Evolutionary conservation across 2,113 vertebrate genomes (phyloP), one percentile per base, ranked within the genome.

Genomic region (Nymphicus hollandicus): DNA sequence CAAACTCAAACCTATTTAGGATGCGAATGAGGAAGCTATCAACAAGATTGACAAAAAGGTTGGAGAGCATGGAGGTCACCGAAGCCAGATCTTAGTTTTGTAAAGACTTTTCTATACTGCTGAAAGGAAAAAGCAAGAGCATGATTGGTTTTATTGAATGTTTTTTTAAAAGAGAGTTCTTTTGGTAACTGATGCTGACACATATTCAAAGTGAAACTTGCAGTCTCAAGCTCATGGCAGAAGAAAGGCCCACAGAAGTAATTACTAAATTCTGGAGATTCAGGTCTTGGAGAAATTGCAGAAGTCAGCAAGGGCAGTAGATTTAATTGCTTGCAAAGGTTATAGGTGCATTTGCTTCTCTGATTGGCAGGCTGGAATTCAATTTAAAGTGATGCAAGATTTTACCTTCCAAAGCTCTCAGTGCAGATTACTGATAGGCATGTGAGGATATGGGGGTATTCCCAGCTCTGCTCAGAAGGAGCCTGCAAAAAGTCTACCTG

Each of bases 161-260:
- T 61, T 35, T 82, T 44, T 39, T 61, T 6, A 28, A 88, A 37
- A 76, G 39, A 46, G 10, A 43, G 20, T 88, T 74, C 12, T 91
- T 85, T 70, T 29, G 31, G 23, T 81, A 81, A 81, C 77, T 29
- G 66, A 52, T 88, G 90, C 39, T 95, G 58, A 65, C 82, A 86
- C 60, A 35, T 20, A 56, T 76, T 88, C 31, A 25, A 74, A 94
- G 50, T 64, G 64, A 91, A 84, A 53, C 37, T 47, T 23, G 0
- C 41, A 79, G 19, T 70, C 44, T 89, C 65, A 74, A 71, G 90
- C 68, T 96, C 23, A 28, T 65, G 72, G 55, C 73, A 88, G 81
- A 95, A 65, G 58, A 80, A 96, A 96, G 82, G 82, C 77, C 79
- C 78, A 35, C 47, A 95, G 71, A 83, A 96, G 80, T 94, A 97